Percentiles rank a stretch among this genome's conserved stretches.
These are phyloP conservation scores for Agrilus mali DNA, from an alignment of 2,888 invertebrate genomes.

Conservation along the genomic window DNA sequence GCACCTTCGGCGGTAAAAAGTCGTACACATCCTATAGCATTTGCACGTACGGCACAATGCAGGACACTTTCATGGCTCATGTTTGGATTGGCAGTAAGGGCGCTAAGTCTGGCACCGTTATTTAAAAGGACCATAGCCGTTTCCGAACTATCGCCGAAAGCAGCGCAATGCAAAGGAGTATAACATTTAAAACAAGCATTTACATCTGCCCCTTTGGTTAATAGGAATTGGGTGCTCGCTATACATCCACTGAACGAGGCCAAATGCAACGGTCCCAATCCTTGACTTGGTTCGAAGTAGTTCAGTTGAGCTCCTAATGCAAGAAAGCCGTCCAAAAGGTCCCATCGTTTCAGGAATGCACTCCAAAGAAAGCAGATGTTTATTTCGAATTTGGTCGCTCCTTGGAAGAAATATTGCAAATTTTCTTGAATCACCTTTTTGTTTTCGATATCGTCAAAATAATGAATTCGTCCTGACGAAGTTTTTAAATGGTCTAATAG, in stretches of 20 bases:
- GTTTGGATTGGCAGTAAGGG: slow-evolving; percentile 45
- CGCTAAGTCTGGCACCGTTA: slow-evolving; percentile 53
- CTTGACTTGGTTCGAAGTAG: slow-evolving; percentile 56
- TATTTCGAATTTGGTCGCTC: slow-evolving; percentile 52
- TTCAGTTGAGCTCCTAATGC: slow-evolving; percentile 57
- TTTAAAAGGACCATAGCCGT: slow-evolving; percentile 67
- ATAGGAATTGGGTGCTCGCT: slow-evolving; percentile 55
- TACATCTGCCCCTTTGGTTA: slow-evolving; percentile 54
- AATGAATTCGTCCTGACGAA: slow-evolving; percentile 50
- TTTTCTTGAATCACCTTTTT: slow-evolving; percentile 49
- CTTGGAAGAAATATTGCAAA: slow-evolving; percentile 37
- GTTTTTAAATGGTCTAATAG: slow-evolving; percentile 61
- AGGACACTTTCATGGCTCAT: slow-evolving; percentile 64
- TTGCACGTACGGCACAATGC: slow-evolving; percentile 77
- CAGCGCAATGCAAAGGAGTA: slow-evolving; percentile 79
- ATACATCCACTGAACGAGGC: slow-evolving; percentile 68
- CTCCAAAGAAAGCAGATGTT: slow-evolving; percentile 63
- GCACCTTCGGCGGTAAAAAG: slow-evolving; percentile 64
- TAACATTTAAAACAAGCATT: slow-evolving; percentile 59
- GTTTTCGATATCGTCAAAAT: slow-evolving; percentile 63
- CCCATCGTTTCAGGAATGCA: slow-evolving; percentile 57
- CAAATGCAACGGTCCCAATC: slow-evolving; percentile 62
- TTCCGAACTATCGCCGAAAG: slow-evolving; percentile 74
- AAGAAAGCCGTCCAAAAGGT: slow-evolving; percentile 50
- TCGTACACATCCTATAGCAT: slow-evolving; percentile 66